Evolutionary conservation across 2,888 invertebrate species (phyloP).

Genomic region (Tenthredo amoena): DNA sequence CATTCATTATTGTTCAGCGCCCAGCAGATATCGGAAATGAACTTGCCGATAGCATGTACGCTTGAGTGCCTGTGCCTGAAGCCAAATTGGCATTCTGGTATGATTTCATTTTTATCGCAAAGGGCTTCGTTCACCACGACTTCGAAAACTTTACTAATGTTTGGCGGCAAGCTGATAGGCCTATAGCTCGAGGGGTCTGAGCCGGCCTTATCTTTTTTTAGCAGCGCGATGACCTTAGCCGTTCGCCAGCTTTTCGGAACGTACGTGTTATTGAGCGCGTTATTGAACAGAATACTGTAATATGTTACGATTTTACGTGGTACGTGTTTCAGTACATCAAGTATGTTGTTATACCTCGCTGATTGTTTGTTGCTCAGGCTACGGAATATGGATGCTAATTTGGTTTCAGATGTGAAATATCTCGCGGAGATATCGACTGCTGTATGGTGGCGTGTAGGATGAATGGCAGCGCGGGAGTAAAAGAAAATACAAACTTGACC

Average conservation of each 20-base stretch:
- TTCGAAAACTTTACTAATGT: not conserved
- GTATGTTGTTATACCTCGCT: slow-evolving; percentile 45
- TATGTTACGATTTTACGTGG: slow-evolving; percentile 31
- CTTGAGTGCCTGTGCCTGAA: too few relatives aligned
- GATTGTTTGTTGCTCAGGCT: slow-evolving; percentile 56
- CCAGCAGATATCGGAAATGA: too few relatives aligned
- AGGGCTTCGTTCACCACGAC: not conserved
- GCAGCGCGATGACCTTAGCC: slow-evolving; percentile 56
- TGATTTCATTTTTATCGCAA: not conserved
- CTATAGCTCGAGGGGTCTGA: slow-evolving; percentile 56
- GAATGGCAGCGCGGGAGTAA: too few relatives aligned
- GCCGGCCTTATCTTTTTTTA: slow-evolving; percentile 56
- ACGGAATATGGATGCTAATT: not conserved
- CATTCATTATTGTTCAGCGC: too few relatives aligned
- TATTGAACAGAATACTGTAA: slow-evolving; percentile 56
- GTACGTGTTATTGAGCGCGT: slow-evolving; percentile 36
- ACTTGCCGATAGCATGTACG: too few relatives aligned
- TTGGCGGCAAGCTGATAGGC: slow-evolving; percentile 60
- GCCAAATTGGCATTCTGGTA: not conserved
- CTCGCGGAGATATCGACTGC: too few relatives aligned
- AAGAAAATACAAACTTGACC: too few relatives aligned
- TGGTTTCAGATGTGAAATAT: not conserved
- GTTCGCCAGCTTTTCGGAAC: slow-evolving; percentile 53
- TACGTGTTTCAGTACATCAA: slow-evolving; percentile 55
- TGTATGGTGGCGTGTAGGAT: too few relatives aligned